These are phyloP conservation scores for Clitarchus hookeri DNA, from an alignment of 2,888 invertebrate species.

Conservation along the genomic window DNA sequence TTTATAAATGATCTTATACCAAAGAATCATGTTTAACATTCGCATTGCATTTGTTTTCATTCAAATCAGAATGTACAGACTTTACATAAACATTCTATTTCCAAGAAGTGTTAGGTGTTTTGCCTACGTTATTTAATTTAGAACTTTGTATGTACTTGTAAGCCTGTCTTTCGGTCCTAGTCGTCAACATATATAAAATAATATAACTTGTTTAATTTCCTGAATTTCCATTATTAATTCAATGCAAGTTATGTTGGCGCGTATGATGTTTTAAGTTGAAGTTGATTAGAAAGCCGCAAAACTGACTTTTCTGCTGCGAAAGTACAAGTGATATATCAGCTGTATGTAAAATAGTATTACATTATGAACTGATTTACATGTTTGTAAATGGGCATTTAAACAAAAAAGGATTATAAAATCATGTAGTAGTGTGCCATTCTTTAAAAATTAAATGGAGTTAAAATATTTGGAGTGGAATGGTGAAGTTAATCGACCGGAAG, in stretches of 20 bases:
- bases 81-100: neutral
- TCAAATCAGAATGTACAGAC: conserved; percentile 2
- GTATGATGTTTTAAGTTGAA: neutral
- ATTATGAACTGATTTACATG: neutral
- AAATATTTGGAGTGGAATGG: conserved; percentile 7
- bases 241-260: neutral
- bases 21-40: conserved; percentile 10
- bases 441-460: neutral
- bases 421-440: neutral
- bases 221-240: neutral
- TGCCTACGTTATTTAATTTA: neutral
- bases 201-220: neutral
- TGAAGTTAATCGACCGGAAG: conserved; percentile 14
- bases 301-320: neutral
- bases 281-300: neutral
- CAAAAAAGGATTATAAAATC: neutral
- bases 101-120: neutral
- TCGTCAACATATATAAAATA: neutral
- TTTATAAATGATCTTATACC: conserved; percentile 8
- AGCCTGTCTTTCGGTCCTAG: conserved; percentile 3
- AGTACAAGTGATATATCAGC: neutral
- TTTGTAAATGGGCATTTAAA: neutral
- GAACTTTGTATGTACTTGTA: neutral
- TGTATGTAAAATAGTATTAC: neutral
- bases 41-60: neutral